phyloP scores from a whole-genome alignment of 2,797 vertebrate species.

The Trichosurus vulpecula region DNA sequence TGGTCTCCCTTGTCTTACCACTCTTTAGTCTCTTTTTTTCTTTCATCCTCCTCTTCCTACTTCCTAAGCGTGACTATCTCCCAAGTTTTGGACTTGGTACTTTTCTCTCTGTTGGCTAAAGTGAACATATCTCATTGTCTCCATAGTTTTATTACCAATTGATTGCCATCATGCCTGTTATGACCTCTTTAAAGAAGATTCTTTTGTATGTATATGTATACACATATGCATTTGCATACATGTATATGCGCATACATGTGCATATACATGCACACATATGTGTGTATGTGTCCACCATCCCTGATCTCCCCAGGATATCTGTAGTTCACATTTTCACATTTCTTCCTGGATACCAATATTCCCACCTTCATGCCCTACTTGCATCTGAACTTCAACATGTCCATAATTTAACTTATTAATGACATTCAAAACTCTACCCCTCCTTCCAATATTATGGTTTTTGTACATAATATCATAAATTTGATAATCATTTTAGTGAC shows the following conservation, averaged over 20 bases:
- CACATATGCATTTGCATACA: no score
- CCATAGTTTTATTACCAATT: neutral
- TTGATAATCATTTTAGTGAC: no score
- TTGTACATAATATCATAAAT: no score
- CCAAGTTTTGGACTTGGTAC: neutral
- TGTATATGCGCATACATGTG: no score
- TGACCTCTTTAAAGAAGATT: neutral
- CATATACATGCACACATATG: no score
- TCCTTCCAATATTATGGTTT: neutral
- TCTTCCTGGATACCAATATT: neutral
- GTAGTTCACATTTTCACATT: neutral
- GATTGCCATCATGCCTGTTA: neutral
- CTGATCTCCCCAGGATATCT: no score
- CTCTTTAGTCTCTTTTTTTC: neutral
- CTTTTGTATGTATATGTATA: no score
- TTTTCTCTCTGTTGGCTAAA: neutral
- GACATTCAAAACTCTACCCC: neutral
- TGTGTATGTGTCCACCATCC: no score
- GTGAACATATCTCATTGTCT: neutral
- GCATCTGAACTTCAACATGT: neutral
- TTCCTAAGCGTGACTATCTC: neutral
- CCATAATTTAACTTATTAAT: neutral
- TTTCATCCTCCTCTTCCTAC: neutral
- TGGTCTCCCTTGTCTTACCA: neutral
- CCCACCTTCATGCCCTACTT: neutral